Evolutionary conservation across 2,797 vertebrate species (phyloP), one percentile per base, ranked within the genome.

Genomic region (Epinephelus awoara): DNA sequence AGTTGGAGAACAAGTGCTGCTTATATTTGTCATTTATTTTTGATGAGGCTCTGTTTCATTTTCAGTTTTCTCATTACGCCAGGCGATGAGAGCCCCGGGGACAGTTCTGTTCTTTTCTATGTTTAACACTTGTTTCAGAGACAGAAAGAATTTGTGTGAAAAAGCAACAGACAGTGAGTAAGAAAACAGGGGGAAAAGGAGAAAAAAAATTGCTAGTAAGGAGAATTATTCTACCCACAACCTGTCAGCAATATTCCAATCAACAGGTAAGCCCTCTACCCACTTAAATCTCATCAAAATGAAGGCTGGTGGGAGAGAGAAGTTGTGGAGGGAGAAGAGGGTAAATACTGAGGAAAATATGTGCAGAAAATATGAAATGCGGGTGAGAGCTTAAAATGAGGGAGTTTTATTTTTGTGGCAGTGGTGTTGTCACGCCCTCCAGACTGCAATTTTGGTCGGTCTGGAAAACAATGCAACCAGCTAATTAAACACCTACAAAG

Each of bases 401-500:
- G 38, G 29, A 72, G 40, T 21, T 79, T 67, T 80, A 51, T 68
- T 77, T 12, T 77, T 12, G 5, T 44, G 56, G 65, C 65, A 55
- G 42, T 0, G 67, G 76, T 58, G 62, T 69, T 2, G 11, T 56
- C 3, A 23, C 72, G 19, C 18, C 54, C 44, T 59, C 47, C 18
- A 21, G 67, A 72, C 72, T 82, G 40, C 74, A 77, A 81, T 84
- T 85, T 69, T 52, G 76, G 82, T 73, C 51, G 19, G 15, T 79
- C 19, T 68, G 67, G 61, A 73, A 86, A 85, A 90, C 88, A 87
- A 89, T 82, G 67, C 76, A 82, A 80, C 9, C 74, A 66, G 64
- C 74, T 76, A 76, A 88, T 86, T 83, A 83, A 89, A 89, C 88
- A 88, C 83, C 87, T 82, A 85, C 65, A 2, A 62, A 21, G 66